A percentile compares a stretch with the other conserved stretches of the same genome.
These are phyloP conservation scores for Pristiophorus japonicus DNA, from an alignment of 2,113 vertebrate genomes.

Conservation along the genomic window DNA sequence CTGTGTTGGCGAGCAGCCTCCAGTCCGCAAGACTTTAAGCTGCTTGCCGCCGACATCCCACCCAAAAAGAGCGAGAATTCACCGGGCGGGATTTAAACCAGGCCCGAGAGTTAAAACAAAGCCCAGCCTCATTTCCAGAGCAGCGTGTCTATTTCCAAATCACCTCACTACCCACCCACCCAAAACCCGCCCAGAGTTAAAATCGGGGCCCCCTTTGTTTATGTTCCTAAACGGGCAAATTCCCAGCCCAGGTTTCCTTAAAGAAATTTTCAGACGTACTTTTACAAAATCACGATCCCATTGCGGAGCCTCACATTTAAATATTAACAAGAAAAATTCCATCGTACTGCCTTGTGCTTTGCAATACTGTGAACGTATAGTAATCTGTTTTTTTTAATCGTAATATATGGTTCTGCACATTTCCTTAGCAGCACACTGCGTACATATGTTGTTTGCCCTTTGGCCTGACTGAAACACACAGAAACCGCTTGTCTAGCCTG, in stretches of 20 bases:
- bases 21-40: too few species aligned
- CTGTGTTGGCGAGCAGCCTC: too few species aligned
- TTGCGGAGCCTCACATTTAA: neutral
- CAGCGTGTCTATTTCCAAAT: too few species aligned
- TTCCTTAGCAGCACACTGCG: conserved; percentile 38
- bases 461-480: conserved; percentile 46
- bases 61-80: too few species aligned
- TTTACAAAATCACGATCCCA: neutral
- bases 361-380: neutral
- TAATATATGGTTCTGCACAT: neutral
- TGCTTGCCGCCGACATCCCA: too few species aligned
- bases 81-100: too few species aligned
- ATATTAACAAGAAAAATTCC: neutral
- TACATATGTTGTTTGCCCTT: conserved; percentile 47
- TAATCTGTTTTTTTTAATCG: neutral
- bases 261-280: neutral
- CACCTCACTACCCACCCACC: neutral
- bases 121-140: too few species aligned
- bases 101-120: too few species aligned
- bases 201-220: neutral
- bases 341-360: neutral
- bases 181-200: neutral
- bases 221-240: neutral
- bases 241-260: too few species aligned
- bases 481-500: conserved; percentile 56